These are phyloP conservation scores for Caradrina kadenii DNA, from an alignment of 2,888 invertebrate species.

Conservation along the genomic window DNA sequence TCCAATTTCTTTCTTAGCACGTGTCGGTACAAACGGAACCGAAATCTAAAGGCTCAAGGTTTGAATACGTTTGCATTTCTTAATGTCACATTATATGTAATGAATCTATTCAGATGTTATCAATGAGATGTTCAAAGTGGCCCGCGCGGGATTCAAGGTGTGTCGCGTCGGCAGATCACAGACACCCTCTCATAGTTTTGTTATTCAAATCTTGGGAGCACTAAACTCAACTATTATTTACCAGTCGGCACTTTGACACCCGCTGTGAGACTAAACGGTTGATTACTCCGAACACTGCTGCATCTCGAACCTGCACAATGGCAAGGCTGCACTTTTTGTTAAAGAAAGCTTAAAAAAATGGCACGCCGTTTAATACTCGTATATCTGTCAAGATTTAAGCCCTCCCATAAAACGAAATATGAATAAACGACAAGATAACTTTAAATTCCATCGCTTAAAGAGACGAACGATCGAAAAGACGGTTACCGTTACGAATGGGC, in stretches of 20 bases:
- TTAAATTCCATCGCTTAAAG: slow-evolving; percentile 78
- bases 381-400: slow-evolving; percentile 81
- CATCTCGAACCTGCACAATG: slow-evolving; percentile 57
- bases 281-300: slow-evolving; percentile 69
- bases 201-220: slow-evolving; percentile 73
- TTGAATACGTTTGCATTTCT: slow-evolving; percentile 58
- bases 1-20: slow-evolving; percentile 23
- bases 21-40: slow-evolving; percentile 41
- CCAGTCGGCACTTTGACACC: slow-evolving; percentile 66
- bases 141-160: slow-evolving; percentile 60
- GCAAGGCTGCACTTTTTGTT: slow-evolving; percentile 58
- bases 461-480: slow-evolving; percentile 82
- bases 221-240: slow-evolving; percentile 67
- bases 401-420: slow-evolving; percentile 76
- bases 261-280: slow-evolving; percentile 66
- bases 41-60: slow-evolving; percentile 50
- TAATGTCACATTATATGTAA: slow-evolving; percentile 55
- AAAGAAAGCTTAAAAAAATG: slow-evolving; percentile 60
- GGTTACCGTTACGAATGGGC: slow-evolving; percentile 89
- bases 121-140: slow-evolving; percentile 62
- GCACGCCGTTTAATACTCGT: slow-evolving; percentile 66
- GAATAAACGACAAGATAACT: slow-evolving; percentile 79
- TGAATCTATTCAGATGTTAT: slow-evolving; percentile 62
- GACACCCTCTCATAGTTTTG: slow-evolving; percentile 69
- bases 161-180: slow-evolving; percentile 66